Percentiles rank a stretch among this genome's conserved stretches.
Evolutionary conservation across 2,797 vertebrate species (phyloP).

Genomic region (Pagetopsis macropterus): DNA sequence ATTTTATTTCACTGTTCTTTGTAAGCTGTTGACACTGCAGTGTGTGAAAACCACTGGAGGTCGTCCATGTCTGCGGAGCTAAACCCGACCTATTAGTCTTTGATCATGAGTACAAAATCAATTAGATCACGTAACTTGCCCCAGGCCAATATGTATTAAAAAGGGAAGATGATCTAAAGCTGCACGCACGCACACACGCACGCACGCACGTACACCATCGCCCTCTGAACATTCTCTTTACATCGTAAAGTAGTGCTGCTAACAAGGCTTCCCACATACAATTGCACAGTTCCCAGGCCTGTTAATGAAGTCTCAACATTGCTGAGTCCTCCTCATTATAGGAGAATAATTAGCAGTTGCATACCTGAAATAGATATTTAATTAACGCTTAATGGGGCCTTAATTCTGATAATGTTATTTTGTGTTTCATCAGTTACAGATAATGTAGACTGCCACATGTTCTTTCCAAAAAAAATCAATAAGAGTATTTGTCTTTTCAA

Average conservation of each 20-base stretch:
- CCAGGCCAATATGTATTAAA: background rate
- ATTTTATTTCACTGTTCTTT: conserved; percentile 16
- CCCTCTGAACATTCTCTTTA: conserved; percentile 5
- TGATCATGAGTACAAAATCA: conserved; percentile 15
- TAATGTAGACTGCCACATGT: background rate
- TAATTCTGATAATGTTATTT: background rate
- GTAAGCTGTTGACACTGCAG: conserved; percentile 12
- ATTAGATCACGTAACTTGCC: conserved; percentile 18
- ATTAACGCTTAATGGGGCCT: background rate
- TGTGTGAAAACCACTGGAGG: conserved; percentile 18
- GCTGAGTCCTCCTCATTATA: background rate
- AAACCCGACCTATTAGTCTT: conserved; percentile 10
- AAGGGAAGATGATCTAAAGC: background rate
- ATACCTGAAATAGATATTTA: conserved; percentile 11
- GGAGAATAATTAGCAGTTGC: background rate
- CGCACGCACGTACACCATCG: background rate
- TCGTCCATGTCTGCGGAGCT: background rate
- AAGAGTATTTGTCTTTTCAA: background rate
- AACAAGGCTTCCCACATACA: conserved; percentile 7
- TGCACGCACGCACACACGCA: background rate
- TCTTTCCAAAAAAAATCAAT: background rate
- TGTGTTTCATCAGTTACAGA: no score
- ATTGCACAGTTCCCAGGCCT: background rate
- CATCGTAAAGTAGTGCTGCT: conserved; percentile 2
- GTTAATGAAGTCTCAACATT: conserved; percentile 5